Evolutionary conservation across 1,140 invertebrate species (phyloP).

Genomic region (Antheraea pernyi): DNA sequence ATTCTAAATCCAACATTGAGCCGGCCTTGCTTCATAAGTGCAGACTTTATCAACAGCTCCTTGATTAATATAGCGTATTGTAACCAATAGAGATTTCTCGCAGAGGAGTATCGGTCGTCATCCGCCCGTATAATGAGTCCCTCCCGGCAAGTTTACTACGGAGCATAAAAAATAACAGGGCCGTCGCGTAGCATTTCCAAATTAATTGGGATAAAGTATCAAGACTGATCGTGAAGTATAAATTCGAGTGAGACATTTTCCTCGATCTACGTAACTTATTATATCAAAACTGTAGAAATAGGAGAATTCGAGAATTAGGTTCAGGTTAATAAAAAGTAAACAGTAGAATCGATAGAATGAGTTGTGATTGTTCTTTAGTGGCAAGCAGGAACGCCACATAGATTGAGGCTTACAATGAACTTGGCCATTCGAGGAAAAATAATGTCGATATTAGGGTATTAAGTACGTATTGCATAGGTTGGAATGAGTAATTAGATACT

Average conservation of each 20-base stretch:
- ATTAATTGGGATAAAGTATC: slow-evolving; percentile 5
- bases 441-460: too few relatives aligned
- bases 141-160: not conserved
- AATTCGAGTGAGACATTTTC: not conserved
- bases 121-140: not conserved
- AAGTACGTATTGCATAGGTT: too few relatives aligned
- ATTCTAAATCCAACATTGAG: not conserved
- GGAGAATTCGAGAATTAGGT: too few relatives aligned
- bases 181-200: not conserved
- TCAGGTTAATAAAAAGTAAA: too few relatives aligned
- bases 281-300: too few relatives aligned
- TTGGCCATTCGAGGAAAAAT: too few relatives aligned
- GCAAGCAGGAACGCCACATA: too few relatives aligned
- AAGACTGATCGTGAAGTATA: not conserved
- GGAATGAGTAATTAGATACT: too few relatives aligned
- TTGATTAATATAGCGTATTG: not conserved
- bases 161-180: slow-evolving; percentile 1
- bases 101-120: not conserved
- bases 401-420: too few relatives aligned
- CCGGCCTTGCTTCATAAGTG: not conserved
- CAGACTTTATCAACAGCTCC: not conserved
- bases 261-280: too few relatives aligned
- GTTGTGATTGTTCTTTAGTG: too few relatives aligned
- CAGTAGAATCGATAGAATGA: too few relatives aligned
- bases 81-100: not conserved